Conservation (phyloP, 2,888 invertebrate genomes). For the Shargacucullia verbasci region DNA sequence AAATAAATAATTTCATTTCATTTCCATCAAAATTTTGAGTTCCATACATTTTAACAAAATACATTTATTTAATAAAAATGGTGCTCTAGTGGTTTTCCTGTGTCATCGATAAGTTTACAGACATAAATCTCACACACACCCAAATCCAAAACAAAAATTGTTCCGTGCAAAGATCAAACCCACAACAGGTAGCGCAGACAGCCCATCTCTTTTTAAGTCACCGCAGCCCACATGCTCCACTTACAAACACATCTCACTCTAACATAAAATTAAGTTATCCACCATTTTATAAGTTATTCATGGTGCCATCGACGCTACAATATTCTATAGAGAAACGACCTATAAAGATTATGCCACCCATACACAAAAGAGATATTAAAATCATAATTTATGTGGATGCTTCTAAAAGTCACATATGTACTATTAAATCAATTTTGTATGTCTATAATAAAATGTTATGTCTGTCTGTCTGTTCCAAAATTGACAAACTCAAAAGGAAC, state of each 20-base stretch:
- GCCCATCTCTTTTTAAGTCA: not conserved
- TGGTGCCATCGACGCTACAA: slow-evolving; percentile 21
- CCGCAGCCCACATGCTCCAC: slow-evolving; percentile 8
- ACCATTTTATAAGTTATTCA: slow-evolving; percentile 39
- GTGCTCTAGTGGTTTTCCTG: no score
- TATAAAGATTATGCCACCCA: slow-evolving; percentile 60
- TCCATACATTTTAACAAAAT: no score
- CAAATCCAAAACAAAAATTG: no score
- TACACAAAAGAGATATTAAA: slow-evolving; percentile 46
- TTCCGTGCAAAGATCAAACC: no score
- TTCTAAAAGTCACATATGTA: slow-evolving; percentile 37
- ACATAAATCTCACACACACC: no score
- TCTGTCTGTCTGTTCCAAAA: slow-evolving; percentile 1
- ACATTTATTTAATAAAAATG: no score
- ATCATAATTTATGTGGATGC: slow-evolving; percentile 47
- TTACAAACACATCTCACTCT: slow-evolving; percentile 17
- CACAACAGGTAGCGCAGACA: no score
- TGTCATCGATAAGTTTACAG: no score
- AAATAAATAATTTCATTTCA: no score
- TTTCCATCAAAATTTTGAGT: no score
- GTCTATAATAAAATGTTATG: slow-evolving; percentile 26
- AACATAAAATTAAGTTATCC: slow-evolving; percentile 36
- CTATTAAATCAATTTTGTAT: slow-evolving; percentile 42
- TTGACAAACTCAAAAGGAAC: no score
- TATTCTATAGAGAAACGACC: slow-evolving; percentile 26